These are phyloP conservation scores for Trachythela sp. DNA, from an alignment of 64 coral and sea anemone species.

Conservation along the genomic window DNA sequence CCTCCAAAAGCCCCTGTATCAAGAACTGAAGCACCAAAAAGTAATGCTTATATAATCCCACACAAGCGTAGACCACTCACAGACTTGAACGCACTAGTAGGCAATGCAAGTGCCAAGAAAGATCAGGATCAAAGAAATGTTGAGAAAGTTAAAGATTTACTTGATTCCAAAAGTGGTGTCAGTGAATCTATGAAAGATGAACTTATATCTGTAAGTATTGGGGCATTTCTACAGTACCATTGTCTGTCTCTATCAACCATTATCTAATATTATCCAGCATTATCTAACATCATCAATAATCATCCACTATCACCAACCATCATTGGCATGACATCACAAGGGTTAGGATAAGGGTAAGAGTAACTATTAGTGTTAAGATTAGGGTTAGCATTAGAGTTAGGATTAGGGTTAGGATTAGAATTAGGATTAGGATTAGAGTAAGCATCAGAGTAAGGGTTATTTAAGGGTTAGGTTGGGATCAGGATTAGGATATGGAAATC, in stretches of 20 bases:
- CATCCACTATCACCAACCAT: not conserved
- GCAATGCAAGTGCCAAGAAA: not conserved
- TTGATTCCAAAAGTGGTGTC: conserved; percentile 58
- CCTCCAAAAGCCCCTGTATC: not conserved
- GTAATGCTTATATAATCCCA: not conserved
- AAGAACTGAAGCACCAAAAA: not conserved
- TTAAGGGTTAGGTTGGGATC: not conserved
- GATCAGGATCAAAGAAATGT: not conserved
- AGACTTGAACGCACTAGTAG: not conserved
- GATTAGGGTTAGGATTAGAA: too few relatives aligned
- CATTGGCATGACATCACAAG: too few relatives aligned
- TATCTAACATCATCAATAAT: not conserved
- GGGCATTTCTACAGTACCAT: not conserved
- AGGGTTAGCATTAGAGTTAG: not conserved
- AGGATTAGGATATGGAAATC: too few relatives aligned
- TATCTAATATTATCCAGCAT: not conserved
- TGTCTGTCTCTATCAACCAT: not conserved
- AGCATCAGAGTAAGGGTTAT: not conserved
- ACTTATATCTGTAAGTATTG: conserved; percentile 47
- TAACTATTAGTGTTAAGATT: too few relatives aligned
- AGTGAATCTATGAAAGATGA: conserved; percentile 61
- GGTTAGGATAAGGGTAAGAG: not conserved
- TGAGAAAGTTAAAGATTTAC: conserved; percentile 33
- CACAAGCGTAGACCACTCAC: not conserved
- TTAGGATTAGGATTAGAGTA: not conserved